Conservation (phyloP, 2,797 vertebrate species). For the Rhinogobio ventralis region DNA sequence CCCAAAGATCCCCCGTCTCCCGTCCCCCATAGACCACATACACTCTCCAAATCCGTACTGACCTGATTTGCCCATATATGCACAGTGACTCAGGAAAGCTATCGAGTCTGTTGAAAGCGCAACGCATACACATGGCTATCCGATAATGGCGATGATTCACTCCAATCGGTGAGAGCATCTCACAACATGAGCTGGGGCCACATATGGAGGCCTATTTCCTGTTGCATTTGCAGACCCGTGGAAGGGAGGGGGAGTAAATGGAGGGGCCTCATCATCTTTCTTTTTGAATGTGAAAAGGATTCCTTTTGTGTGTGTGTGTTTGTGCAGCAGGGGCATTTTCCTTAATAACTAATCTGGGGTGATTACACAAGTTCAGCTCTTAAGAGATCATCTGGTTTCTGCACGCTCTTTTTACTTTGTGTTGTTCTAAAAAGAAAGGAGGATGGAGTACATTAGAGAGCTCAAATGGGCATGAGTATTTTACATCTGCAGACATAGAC, state of each 20-base stretch:
- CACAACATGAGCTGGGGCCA: constrained; percentile 49
- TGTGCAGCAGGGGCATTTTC: constrained; percentile 51
- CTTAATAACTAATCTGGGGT: constrained; percentile 61
- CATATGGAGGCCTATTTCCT: constrained; percentile 50
- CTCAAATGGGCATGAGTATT: constrained; percentile 54
- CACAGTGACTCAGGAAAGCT: constrained; percentile 46
- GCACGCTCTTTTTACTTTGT: constrained; percentile 32
- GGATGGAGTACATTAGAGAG: constrained; percentile 58
- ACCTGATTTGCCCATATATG: constrained; percentile 51
- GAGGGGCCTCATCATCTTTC: constrained; percentile 45
- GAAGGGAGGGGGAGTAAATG: constrained; percentile 24
- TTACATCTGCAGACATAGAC: constrained; percentile 39
- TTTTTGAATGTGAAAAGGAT: constrained; percentile 56
- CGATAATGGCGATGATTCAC: constrained; percentile 56
- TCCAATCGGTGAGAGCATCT: constrained; percentile 47
- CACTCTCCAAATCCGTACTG: constrained; percentile 40
- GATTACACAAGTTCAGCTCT: constrained; percentile 57
- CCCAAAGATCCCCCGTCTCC: neutral
- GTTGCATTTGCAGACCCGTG: constrained; percentile 41
- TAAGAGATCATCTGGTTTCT: constrained; percentile 49
- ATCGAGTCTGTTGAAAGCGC: constrained; percentile 54
- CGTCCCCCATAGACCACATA: constrained; percentile 10
- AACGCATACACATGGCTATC: constrained; percentile 40
- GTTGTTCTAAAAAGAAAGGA: constrained; percentile 40
- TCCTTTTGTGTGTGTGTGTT: constrained; percentile 50